These are phyloP conservation scores for Barypeithes pellucidus DNA, from an alignment of 2,888 invertebrate genomes.

Conservation along the genomic window DNA sequence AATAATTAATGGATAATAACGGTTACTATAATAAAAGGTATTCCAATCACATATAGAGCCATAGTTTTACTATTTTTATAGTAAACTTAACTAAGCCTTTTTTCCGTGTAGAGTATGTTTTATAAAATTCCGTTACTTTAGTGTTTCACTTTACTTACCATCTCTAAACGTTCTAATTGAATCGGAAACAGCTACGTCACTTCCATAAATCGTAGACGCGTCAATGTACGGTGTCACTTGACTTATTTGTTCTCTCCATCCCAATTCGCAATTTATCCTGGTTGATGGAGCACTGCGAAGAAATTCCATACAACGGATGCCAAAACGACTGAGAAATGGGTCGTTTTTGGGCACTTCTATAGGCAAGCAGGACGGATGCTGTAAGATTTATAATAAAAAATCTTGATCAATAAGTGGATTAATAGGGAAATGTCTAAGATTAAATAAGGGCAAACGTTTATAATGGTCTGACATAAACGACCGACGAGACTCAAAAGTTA, in stretches of 20 bases:
- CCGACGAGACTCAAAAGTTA: too few relatives aligned
- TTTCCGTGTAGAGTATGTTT: too few relatives aligned
- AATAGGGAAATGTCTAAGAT: too few relatives aligned
- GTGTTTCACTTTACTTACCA: constrained; percentile 71
- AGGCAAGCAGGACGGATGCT: constrained; percentile 91
- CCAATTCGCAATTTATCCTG: constrained; percentile 84
- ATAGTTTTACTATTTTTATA: too few relatives aligned
- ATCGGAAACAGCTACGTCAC: constrained; percentile 81
- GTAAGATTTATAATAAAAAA: constrained; percentile 51
- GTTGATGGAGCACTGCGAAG: constrained; percentile 88
- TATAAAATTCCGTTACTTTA: too few relatives aligned
- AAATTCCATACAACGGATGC: constrained; percentile 87
- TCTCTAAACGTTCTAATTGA: constrained; percentile 83
- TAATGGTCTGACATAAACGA: too few relatives aligned
- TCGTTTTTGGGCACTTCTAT: constrained; percentile 83
- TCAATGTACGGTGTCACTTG: constrained; percentile 89
- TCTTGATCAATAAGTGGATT: too few relatives aligned
- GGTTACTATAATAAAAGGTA: too few relatives aligned
- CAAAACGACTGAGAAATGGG: constrained; percentile 81
- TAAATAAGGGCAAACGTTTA: too few relatives aligned
- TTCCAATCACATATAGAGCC: too few relatives aligned
- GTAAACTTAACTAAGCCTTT: too few relatives aligned
- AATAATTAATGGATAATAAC: too few relatives aligned
- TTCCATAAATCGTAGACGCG: constrained; percentile 87
- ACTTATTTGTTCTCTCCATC: constrained; percentile 89